Percentiles rank a stretch among this genome's conserved stretches.
phyloP scores from a whole-genome alignment of 2,113 vertebrate species.

The Typhlomys cinereus region DNA sequence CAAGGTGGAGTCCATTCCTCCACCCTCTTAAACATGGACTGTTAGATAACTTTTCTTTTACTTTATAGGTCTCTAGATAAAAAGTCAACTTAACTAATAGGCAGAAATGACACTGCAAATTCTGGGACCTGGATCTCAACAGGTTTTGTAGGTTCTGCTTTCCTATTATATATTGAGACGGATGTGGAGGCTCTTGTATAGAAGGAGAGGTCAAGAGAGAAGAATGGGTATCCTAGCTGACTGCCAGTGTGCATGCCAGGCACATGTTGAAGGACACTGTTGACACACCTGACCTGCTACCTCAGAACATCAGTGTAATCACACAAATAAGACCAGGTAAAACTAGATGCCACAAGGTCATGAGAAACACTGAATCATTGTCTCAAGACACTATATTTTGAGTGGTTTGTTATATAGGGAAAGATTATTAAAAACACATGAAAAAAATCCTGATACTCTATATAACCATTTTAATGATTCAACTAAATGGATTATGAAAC shows the following conservation, averaged over 20 bases:
- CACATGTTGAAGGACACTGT: accelerated
- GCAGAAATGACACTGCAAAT: background rate
- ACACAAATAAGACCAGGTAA: background rate
- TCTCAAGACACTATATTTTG: background rate
- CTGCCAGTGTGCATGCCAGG: background rate
- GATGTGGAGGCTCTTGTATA: background rate
- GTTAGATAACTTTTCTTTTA: background rate
- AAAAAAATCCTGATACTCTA: background rate
- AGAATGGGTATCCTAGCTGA: background rate
- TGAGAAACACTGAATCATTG: background rate
- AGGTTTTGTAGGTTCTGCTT: background rate
- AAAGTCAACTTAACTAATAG: background rate
- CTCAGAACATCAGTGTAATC: background rate
- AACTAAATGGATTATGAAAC: slow-evolving; percentile 7
- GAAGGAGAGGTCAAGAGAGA: background rate
- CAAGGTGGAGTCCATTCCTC: background rate
- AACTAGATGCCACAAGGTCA: background rate
- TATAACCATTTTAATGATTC: background rate
- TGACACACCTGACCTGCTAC: background rate
- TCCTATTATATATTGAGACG: background rate
- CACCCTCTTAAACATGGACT: background rate
- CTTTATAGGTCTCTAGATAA: background rate
- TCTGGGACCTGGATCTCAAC: background rate
- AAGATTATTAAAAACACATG: background rate
- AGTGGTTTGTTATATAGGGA: background rate